Percentiles rank a stretch among this genome's conserved stretches.
These are phyloP conservation scores for Hesperophylax magnus DNA, from an alignment of 1,140 invertebrate genomes.

Conservation along the genomic window DNA sequence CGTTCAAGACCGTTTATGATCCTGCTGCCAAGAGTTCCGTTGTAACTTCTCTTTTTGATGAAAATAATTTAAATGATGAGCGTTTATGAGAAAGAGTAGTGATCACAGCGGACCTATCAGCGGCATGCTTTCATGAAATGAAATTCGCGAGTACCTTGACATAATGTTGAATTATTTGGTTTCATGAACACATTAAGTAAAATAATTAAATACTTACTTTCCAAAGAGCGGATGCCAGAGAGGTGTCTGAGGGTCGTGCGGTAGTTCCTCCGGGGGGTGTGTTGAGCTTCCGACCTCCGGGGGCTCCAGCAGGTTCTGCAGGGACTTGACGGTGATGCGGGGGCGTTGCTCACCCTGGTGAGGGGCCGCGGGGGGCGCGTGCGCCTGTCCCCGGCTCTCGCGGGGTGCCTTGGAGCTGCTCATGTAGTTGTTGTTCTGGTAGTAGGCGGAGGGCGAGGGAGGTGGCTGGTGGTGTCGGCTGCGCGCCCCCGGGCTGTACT, in stretches of 20 bases:
- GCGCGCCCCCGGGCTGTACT: conserved; percentile 59
- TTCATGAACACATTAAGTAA: no score
- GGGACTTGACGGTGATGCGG: conserved; percentile 73
- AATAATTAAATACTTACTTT: conserved; percentile 66
- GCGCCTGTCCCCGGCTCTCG: conserved; percentile 49
- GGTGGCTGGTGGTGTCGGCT: conserved; percentile 61
- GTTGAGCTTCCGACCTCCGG: conserved; percentile 75
- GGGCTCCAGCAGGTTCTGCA: conserved; percentile 72
- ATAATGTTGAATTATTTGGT: no score
- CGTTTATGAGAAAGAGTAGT: no score
- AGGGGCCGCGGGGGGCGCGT: conserved; percentile 31
- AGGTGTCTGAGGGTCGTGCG: conserved; percentile 66
- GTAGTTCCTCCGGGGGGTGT: conserved; percentile 63
- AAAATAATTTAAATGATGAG: no score
- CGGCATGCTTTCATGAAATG: no score
- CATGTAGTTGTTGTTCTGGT: conserved; percentile 66
- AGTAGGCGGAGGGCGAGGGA: conserved; percentile 63
- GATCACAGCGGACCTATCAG: no score
- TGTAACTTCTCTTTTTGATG: no score
- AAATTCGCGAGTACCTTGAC: no score
- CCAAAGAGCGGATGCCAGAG: conserved; percentile 70
- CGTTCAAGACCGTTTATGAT: no score
- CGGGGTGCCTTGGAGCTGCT: conserved; percentile 63
- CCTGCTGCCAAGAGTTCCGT: no score
- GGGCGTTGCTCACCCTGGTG: conserved; percentile 66